Evolutionary conservation across 2,113 vertebrate genomes (phyloP).

Genomic region (Brienomyrus brachyistius): DNA sequence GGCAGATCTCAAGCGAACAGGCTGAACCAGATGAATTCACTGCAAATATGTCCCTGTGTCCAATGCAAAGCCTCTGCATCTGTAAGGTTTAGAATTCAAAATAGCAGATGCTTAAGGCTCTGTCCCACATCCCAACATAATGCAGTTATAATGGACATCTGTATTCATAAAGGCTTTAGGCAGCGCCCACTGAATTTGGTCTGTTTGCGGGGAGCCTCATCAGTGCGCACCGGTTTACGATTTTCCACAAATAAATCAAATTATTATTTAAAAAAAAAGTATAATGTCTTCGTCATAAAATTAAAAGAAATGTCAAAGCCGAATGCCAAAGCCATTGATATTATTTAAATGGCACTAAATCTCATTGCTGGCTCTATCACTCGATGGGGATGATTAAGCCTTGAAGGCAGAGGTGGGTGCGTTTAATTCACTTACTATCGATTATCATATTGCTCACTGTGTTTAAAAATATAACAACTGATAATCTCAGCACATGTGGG

Average conservation of each 20-base stretch:
- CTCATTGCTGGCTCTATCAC: neutral
- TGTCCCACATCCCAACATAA: neutral
- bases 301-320: neutral
- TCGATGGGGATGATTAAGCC: neutral
- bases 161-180: neutral
- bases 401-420: neutral
- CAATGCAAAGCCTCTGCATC: neutral
- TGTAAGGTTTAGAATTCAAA: neutral
- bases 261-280: neutral
- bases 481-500: neutral
- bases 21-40: neutral
- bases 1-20: neutral
- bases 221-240: neutral
- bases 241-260: neutral
- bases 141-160: neutral
- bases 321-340: neutral
- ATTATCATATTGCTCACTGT: neutral
- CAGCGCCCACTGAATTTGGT: neutral
- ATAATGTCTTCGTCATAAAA: neutral
- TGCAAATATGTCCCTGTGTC: neutral
- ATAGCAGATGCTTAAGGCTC: neutral
- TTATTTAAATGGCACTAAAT: neutral
- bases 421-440: neutral
- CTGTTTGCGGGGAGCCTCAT: neutral
- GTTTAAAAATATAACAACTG: neutral